phyloP scores from a whole-genome alignment of 1,140 invertebrate genomes.

The Episyrphus balteatus region DNA sequence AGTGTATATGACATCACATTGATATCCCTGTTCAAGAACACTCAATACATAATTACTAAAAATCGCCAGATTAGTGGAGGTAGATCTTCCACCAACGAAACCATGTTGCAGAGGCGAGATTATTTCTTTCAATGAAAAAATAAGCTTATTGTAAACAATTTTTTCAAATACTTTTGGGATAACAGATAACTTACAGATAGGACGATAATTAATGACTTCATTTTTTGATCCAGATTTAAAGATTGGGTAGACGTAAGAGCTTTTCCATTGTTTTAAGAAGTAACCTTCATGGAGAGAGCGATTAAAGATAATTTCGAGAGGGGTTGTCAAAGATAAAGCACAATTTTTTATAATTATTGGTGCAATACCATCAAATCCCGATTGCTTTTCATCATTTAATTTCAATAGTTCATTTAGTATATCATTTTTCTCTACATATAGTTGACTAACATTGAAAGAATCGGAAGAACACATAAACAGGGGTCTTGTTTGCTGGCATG shows the following conservation, averaged over 20 bases:
- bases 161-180: conserved; percentile 22
- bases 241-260: not conserved
- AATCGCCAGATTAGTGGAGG: conserved; percentile 12
- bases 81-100: conserved; percentile 14
- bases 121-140: not conserved
- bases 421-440: too few species aligned
- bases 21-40: conserved; percentile 11
- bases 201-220: conserved; percentile 14
- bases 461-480: too few species aligned
- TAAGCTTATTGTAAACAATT: conserved; percentile 7
- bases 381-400: not conserved
- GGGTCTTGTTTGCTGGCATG: too few species aligned
- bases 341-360: not conserved
- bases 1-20: conserved; percentile 23
- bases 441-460: too few species aligned
- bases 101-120: conserved; percentile 16
- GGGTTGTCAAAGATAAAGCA: not conserved
- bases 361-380: not conserved
- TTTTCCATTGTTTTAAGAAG: not conserved
- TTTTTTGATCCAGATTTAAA: conserved; percentile 11
- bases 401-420: not conserved
- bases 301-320: not conserved
- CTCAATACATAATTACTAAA: conserved; percentile 12
- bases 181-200: conserved; percentile 16
- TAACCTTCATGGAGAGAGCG: not conserved